Evolutionary conservation across 2,797 vertebrate species (phyloP).

Genomic region (Lepus townsendii): DNA sequence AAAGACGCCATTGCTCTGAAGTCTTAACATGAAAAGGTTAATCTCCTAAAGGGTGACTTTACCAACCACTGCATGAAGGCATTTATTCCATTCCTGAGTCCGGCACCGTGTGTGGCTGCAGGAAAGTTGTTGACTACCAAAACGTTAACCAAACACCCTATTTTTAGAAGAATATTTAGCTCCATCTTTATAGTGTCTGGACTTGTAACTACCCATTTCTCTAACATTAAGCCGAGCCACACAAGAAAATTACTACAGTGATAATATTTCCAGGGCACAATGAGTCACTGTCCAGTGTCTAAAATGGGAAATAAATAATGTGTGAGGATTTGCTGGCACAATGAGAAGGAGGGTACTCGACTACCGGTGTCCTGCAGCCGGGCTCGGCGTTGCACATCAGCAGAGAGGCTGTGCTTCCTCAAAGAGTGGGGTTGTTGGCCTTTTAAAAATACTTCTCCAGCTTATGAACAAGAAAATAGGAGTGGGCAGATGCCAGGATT

Average conservation of each 20-base stretch:
- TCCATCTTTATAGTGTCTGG: slow-evolving; percentile 83
- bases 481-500: slow-evolving; percentile 29
- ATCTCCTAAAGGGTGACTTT: not conserved
- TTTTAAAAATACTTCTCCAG: slow-evolving; percentile 38
- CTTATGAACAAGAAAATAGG: slow-evolving; percentile 40
- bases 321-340: slow-evolving; percentile 81
- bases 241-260: slow-evolving; percentile 87
- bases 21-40: not conserved
- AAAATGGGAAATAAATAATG: slow-evolving; percentile 88
- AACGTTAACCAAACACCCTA: slow-evolving; percentile 87
- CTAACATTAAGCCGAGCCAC: slow-evolving; percentile 85
- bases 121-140: slow-evolving; percentile 85
- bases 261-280: slow-evolving; percentile 88
- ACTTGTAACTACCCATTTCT: slow-evolving; percentile 87
- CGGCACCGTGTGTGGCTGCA: slow-evolving; percentile 72
- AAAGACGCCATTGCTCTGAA: not conserved
- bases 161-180: slow-evolving; percentile 87
- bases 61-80: slow-evolving; percentile 58
- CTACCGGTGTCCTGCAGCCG: slow-evolving; percentile 48
- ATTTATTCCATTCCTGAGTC: slow-evolving; percentile 79
- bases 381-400: slow-evolving; percentile 35
- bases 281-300: slow-evolving; percentile 89
- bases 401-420: not conserved
- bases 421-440: not conserved
- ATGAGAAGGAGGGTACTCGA: slow-evolving; percentile 66